Conservation (phyloP, 2,797 vertebrate species). For the Gobionotothen gibberifrons region DNA sequence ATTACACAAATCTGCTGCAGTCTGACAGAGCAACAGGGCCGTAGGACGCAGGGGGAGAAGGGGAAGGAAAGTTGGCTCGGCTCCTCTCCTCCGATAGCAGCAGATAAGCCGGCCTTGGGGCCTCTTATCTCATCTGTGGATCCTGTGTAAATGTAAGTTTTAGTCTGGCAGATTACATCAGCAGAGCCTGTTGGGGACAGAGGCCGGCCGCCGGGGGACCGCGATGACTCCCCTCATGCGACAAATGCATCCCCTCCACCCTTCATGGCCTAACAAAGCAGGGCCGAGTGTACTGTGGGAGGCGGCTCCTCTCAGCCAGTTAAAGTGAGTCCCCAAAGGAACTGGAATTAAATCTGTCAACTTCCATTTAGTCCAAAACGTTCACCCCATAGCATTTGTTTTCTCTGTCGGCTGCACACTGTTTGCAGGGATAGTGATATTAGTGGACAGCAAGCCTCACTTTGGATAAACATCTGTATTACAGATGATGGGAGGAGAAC, state of each 20-base stretch:
- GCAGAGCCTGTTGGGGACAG: constrained; percentile 80
- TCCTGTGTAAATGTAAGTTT: constrained; percentile 83
- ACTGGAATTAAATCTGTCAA: constrained; percentile 76
- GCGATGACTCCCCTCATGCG: constrained; percentile 75
- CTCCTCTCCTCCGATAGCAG: constrained; percentile 82
- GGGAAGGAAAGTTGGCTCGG: constrained; percentile 67
- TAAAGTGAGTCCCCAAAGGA: constrained; percentile 68
- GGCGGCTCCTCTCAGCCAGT: constrained; percentile 67
- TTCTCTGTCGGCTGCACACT: constrained; percentile 64
- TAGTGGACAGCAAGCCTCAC: constrained; percentile 71
- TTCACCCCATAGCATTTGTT: constrained; percentile 72
- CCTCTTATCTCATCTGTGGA: constrained; percentile 81
- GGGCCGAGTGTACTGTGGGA: constrained; percentile 57
- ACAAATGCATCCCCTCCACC: constrained; percentile 75
- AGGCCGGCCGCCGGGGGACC: constrained; percentile 70
- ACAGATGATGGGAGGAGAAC: constrained; percentile 44
- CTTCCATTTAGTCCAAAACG: constrained; percentile 65
- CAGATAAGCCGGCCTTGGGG: constrained; percentile 81
- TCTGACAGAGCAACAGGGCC: constrained; percentile 74
- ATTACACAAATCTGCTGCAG: constrained; percentile 69
- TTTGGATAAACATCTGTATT: constrained; percentile 68
- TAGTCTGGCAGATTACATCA: constrained; percentile 85
- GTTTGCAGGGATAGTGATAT: constrained; percentile 66
- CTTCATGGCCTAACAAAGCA: constrained; percentile 66
- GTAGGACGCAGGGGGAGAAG: constrained; percentile 66